These are phyloP conservation scores for Lasioglossum villosulum DNA, from an alignment of 2,888 invertebrate species.

Conservation along the genomic window DNA sequence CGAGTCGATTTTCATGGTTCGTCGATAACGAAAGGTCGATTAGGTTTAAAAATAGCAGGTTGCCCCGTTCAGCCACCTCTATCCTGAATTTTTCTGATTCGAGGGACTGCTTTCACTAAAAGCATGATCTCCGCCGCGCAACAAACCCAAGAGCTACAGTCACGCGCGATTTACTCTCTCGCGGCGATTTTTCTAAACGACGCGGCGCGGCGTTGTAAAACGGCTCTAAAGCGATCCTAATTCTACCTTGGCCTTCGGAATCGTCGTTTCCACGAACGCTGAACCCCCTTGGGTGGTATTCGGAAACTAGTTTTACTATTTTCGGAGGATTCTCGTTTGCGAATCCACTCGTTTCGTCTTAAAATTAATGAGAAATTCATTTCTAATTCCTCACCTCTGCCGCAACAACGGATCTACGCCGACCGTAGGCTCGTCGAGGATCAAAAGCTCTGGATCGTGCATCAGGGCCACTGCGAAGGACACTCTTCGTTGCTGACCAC, in stretches of 20 bases:
- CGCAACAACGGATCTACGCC: conserved; percentile 96
- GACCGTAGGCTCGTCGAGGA: conserved; percentile 96
- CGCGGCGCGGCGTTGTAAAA: neutral
- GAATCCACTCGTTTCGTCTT: neutral
- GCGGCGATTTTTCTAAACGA: neutral
- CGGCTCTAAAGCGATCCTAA: neutral
- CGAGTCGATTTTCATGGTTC: neutral
- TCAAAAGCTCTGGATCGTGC: conserved; percentile 96
- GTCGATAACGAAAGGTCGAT: neutral
- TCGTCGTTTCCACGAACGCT: neutral
- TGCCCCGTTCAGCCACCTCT: neutral
- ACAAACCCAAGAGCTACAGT: neutral
- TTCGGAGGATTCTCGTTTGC: neutral
- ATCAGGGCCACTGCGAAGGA: conserved; percentile 96
- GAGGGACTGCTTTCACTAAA: neutral
- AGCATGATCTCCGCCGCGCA: neutral
- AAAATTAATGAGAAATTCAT: neutral
- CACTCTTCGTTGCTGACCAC: conserved; percentile 95
- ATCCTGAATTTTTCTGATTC: neutral
- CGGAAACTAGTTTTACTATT: neutral
- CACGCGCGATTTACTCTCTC: conserved; percentile 15
- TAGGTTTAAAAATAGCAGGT: neutral
- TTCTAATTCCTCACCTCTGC: conserved; percentile 86
- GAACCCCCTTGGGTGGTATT: neutral
- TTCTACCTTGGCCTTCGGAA: neutral